phyloP scores from a whole-genome alignment of 2,888 invertebrate species.

The Tiliacea citrago region DNA sequence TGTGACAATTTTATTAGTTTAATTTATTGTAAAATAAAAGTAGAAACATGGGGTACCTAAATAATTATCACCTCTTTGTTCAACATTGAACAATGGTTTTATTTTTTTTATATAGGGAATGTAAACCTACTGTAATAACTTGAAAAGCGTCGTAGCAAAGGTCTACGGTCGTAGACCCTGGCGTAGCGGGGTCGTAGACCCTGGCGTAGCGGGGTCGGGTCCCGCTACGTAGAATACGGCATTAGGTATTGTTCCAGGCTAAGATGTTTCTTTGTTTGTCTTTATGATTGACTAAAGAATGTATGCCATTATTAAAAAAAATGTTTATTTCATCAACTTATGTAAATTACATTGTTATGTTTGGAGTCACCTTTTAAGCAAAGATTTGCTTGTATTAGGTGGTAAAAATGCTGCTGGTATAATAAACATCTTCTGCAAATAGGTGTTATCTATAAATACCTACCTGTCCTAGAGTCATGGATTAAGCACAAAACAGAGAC shows the following conservation, averaged over 20 bases:
- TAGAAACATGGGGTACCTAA: conserved; percentile 42
- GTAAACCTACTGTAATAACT: background rate
- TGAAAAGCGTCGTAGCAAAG: conserved; percentile 2
- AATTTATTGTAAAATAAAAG: conserved; percentile 66
- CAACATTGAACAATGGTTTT: conserved; percentile 25
- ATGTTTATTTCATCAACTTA: no score
- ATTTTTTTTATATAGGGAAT: background rate
- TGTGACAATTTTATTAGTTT: conserved; percentile 65
- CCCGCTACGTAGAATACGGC: background rate
- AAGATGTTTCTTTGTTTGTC: background rate
- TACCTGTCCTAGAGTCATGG: background rate
- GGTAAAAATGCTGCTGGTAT: no score
- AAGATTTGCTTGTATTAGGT: no score
- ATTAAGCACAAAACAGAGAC: no score
- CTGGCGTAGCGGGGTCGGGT: conserved; percentile 8
- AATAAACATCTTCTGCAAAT: background rate
- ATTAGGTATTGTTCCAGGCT: background rate
- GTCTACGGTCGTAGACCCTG: conserved; percentile 2
- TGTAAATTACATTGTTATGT: no score
- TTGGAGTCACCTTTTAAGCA: no score
- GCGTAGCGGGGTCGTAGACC: conserved; percentile 19
- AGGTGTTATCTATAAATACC: no score
- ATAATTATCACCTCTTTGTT: conserved; percentile 52
- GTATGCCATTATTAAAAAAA: no score
- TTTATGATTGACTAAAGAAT: no score